Conservation (phyloP, 2,797 vertebrate species). For the Trematomus bernacchii region DNA sequence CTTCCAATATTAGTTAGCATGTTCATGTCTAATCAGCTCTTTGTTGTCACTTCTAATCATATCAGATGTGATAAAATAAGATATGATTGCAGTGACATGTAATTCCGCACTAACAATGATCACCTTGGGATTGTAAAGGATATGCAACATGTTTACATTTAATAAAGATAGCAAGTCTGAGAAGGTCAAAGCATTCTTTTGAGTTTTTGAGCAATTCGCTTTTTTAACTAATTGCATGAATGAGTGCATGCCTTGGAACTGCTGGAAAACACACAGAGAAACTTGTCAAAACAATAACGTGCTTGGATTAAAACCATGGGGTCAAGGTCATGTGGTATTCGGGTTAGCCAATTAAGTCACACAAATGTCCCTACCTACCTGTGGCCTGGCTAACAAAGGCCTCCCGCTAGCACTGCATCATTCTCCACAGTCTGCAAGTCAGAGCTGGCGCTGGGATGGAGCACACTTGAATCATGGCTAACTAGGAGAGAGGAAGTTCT, state of each 20-base stretch:
- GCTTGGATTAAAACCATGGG: conserved; percentile 21
- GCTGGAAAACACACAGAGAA: conserved; percentile 17
- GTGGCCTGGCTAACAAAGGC: conserved; percentile 28
- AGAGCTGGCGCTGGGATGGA: conserved; percentile 35
- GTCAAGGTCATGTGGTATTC: conserved; percentile 4
- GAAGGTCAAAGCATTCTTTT: not conserved
- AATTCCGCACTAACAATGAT: not conserved
- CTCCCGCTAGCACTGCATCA: conserved; percentile 30
- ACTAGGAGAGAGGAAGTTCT: conserved; percentile 71
- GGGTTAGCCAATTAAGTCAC: conserved; percentile 22
- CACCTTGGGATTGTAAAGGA: not conserved
- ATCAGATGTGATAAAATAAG: too few relatives aligned
- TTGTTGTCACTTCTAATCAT: too few relatives aligned
- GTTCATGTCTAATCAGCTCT: not conserved
- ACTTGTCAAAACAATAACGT: conserved; percentile 32
- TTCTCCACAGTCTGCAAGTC: conserved; percentile 55
- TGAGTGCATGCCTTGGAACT: not conserved
- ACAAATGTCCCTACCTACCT: conserved; percentile 43
- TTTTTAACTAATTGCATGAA: conserved; percentile 15
- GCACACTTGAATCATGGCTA: conserved; percentile 40
- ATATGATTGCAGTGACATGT: too few relatives aligned
- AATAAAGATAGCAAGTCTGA: conserved; percentile 1
- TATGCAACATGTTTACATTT: not conserved
- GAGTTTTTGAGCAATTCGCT: not conserved
- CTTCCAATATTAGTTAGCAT: not conserved